Base-by-base conservation (phyloP, 2,113 vertebrate genomes). In the Tapirus terrestris region DNA sequence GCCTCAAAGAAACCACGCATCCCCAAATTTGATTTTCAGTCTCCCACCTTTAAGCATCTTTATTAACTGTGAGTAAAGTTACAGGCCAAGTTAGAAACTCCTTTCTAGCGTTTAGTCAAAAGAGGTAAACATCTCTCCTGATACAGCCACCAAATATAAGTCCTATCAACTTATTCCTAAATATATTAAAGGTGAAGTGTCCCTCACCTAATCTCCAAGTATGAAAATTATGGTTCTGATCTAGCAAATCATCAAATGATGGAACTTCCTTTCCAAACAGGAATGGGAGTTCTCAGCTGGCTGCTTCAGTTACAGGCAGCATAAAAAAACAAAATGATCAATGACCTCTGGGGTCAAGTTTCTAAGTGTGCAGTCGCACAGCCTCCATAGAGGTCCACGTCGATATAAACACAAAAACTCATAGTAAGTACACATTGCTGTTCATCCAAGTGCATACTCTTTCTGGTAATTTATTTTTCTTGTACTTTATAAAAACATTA, bases 1-100 rank as follows among this genome's bases (percentile, higher is more conserved):
- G 77, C 73, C 95, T 86, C 60, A 93, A 96, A 90, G 45, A 98
- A 97, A 48, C n/a, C n/a, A 75, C 58, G 51, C 2, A 45, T 5
- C 0, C 16, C n/a, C 16, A 53, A 60, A 75, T 23, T 36, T 91
- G 91, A 97, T 13, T 27, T 93, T 94, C 87, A 68, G 13, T 60
- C 16, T 2, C 53, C 73, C 20, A 86, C 72, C 31, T 86, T 31
- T 4, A 10, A 73, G 48, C 43, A 81, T 76, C 27, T 17, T 14
- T 85, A 31, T 91, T 83, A 90, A 75, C 58, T 73, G 3, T 75
- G 36, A 75, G 77, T 94, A 72, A 39, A 61, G 20, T 92, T 81
- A 93, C 5, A 81, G 45, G 33, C n/a, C 86, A 91, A 65, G 29
- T 17, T 90, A 36, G 39, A 94, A 89, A 93, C 3, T 45, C 51